phyloP scores from a whole-genome alignment of 2,797 vertebrate species.

The Gymnoscopelus microlampas region DNA sequence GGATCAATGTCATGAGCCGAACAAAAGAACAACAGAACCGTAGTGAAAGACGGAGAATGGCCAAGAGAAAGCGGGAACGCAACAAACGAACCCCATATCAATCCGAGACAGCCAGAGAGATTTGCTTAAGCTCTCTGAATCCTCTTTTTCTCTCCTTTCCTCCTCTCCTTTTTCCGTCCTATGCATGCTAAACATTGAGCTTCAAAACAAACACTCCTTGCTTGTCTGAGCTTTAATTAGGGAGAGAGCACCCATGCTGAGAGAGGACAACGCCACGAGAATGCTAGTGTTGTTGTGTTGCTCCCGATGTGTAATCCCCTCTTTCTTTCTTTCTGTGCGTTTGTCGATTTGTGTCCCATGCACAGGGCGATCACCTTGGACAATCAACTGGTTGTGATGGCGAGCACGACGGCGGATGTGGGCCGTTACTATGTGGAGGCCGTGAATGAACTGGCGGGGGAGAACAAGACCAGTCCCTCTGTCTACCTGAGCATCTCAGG shows the following conservation, averaged over 20 bases:
- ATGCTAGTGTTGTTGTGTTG: constrained; percentile 13
- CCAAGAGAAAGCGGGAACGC: constrained; percentile 49
- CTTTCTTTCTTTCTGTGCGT: constrained; percentile 19
- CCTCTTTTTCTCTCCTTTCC: constrained; percentile 43
- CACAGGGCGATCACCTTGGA: constrained; percentile 94
- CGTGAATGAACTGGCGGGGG: constrained; percentile 92
- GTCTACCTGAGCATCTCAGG: constrained; percentile 87
- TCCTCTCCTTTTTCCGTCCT: constrained; percentile 7
- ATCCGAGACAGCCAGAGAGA: constrained; percentile 66
- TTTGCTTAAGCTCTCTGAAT: constrained; percentile 65
- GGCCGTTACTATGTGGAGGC: constrained; percentile 93
- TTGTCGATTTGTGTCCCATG: constrained; percentile 40
- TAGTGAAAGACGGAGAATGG: constrained; percentile 6
- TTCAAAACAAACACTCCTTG: constrained; percentile 45
- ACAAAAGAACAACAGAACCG: constrained; percentile 43
- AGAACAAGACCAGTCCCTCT: constrained; percentile 88
- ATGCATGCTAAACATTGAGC: constrained; percentile 56
- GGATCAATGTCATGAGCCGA: constrained; percentile 50
- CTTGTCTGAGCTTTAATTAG: constrained; percentile 47
- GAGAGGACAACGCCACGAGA: not conserved
- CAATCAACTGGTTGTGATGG: constrained; percentile 94
- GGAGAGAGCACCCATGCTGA: constrained; percentile 16
- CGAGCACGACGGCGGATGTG: constrained; percentile 86
- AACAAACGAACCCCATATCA: constrained; percentile 62
- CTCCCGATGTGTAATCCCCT: constrained; percentile 36